Percentiles rank a stretch among this genome's conserved stretches.
phyloP scores from a whole-genome alignment of 1,140 invertebrate species.

The Zaprionus taronus region DNA sequence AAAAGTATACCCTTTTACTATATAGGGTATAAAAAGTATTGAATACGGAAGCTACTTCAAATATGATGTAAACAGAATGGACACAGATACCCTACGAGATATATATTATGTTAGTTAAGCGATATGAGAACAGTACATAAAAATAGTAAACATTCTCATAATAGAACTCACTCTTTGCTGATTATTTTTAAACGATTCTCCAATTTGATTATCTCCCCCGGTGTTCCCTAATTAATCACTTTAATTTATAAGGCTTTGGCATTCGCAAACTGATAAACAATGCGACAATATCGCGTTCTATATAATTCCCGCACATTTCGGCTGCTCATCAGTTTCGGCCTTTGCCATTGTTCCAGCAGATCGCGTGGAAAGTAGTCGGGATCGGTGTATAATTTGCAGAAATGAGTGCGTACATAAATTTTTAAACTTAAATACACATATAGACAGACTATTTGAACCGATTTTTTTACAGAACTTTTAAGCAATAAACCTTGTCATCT shows the following conservation, averaged over 20 bases:
- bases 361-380: neutral
- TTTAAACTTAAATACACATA: neutral
- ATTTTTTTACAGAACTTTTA: conserved; percentile 11
- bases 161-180: neutral
- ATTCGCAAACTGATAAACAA: neutral
- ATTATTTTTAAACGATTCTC: conserved; percentile 4
- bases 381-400: neutral
- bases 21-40: too few relatives aligned
- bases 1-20: too few relatives aligned
- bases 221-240: conserved; percentile 4
- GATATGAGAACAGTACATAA: neutral
- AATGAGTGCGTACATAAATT: neutral
- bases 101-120: too few relatives aligned
- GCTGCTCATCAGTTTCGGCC: neutral
- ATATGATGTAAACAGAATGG: too few relatives aligned
- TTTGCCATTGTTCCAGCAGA: neutral
- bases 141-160: neutral
- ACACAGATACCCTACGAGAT: too few relatives aligned
- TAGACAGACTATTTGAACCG: neutral
- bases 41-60: too few relatives aligned
- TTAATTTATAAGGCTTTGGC: neutral
- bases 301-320: neutral
- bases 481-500: neutral
- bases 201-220: neutral
- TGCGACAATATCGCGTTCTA: neutral